These are phyloP conservation scores for Heliconius ethilla DNA, from an alignment of 2,888 invertebrate species.

Conservation along the genomic window DNA sequence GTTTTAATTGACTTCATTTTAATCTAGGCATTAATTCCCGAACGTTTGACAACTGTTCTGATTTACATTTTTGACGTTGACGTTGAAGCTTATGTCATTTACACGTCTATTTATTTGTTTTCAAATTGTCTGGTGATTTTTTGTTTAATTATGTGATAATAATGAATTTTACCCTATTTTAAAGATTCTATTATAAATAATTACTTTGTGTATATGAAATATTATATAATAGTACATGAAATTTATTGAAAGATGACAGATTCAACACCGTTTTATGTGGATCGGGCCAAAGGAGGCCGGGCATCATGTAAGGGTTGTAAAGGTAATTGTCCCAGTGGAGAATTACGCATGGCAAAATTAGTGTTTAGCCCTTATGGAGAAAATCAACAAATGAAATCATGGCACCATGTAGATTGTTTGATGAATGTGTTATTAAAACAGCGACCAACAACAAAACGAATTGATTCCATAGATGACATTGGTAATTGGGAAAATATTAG, in stretches of 20 bases:
- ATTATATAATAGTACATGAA: background rate
- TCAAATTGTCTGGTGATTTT: background rate
- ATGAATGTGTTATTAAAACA: conserved; percentile 91
- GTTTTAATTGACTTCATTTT: background rate
- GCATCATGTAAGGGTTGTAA: conserved; percentile 95
- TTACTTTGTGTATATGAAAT: background rate
- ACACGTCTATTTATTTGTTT: conserved; percentile 13
- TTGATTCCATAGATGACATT: conserved; percentile 89
- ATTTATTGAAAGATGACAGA: conserved; percentile 52
- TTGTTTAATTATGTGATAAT: background rate
- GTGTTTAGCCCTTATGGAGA: conserved; percentile 89
- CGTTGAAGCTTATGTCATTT: conserved; percentile 12
- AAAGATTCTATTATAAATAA: background rate
- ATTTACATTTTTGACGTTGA: background rate
- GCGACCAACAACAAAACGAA: conserved; percentile 89
- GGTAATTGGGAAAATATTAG: conserved; percentile 87
- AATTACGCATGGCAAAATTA: conserved; percentile 89
- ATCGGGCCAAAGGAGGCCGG: conserved; percentile 90
- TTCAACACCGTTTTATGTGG: conserved; percentile 83
- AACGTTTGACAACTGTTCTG: conserved; percentile 8
- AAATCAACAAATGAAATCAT: conserved; percentile 89
- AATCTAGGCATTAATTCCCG: background rate
- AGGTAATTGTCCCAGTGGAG: conserved; percentile 86
- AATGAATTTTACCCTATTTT: conserved; percentile 6
- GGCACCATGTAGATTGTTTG: conserved; percentile 91